phyloP scores from a whole-genome alignment of 2,888 invertebrate species.

The Carterocephalus palaemon region DNA sequence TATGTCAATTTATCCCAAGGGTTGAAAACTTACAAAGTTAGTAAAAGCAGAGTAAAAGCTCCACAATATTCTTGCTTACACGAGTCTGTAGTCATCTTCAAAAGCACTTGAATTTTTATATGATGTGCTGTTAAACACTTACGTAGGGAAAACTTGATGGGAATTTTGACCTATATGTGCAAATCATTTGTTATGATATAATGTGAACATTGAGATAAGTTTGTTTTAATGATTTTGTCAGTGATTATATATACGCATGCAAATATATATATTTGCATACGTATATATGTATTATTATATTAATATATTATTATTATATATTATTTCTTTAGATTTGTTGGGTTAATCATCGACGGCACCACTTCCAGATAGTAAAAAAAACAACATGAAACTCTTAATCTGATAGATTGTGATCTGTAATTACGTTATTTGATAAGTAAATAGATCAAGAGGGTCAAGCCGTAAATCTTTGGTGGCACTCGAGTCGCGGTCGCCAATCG shows the following conservation, averaged over 20 bases:
- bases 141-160: conserved; percentile 1
- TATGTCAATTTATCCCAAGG: too few relatives aligned
- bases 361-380: too few relatives aligned
- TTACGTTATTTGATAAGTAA: conserved; percentile 41
- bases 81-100: conserved; percentile 4
- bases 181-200: too few relatives aligned
- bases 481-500: conserved; percentile 40
- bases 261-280: too few relatives aligned
- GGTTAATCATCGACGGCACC: too few relatives aligned
- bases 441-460: conserved; percentile 59
- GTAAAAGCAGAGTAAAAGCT: conserved; percentile 2
- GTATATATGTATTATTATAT: too few relatives aligned
- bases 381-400: conserved; percentile 29
- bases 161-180: conserved; percentile 6
- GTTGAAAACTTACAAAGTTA: too few relatives aligned
- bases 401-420: conserved; percentile 38
- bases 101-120: conserved; percentile 7
- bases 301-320: too few relatives aligned
- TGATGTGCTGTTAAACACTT: conserved; percentile 12
- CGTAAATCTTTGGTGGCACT: conserved; percentile 56
- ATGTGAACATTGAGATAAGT: too few relatives aligned
- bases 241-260: too few relatives aligned
- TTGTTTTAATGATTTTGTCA: too few relatives aligned
- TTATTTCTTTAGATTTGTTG: too few relatives aligned
- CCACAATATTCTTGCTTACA: background rate